Percentiles rank a stretch among this genome's conserved stretches.
These are phyloP conservation scores for Hydrolagus colliei DNA, from an alignment of 2,797 vertebrate genomes.

Conservation along the genomic window DNA sequence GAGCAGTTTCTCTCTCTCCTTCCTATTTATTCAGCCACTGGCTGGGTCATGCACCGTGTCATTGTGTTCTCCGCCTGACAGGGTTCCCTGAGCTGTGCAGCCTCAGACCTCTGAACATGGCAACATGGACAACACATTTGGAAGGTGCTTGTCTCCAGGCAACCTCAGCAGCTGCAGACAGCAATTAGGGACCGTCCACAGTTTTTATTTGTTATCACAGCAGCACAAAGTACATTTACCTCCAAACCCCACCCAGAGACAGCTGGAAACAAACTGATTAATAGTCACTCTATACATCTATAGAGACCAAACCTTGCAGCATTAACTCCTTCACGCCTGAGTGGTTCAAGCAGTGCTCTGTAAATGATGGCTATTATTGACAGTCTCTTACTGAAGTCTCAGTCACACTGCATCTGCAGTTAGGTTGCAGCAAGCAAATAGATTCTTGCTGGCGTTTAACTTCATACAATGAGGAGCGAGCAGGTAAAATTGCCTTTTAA, in stretches of 20 bases:
- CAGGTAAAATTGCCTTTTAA: background rate
- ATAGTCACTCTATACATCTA: background rate
- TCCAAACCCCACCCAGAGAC: background rate
- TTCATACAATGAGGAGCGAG: background rate
- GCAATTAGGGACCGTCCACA: background rate
- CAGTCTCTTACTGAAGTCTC: background rate
- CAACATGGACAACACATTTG: no score
- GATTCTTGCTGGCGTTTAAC: background rate
- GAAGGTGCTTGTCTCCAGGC: background rate
- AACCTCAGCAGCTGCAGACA: background rate
- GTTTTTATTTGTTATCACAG: background rate
- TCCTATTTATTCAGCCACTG: no score
- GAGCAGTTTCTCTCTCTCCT: no score
- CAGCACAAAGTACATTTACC: no score
- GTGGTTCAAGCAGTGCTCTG: no score
- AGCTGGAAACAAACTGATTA: background rate
- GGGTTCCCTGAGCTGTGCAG: no score
- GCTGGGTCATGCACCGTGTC: no score
- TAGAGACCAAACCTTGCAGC: background rate
- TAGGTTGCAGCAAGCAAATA: background rate
- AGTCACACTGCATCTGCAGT: background rate
- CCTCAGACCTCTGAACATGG: no score
- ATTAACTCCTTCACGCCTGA: background rate
- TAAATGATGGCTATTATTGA: background rate
- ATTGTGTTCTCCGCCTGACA: no score